Evolutionary conservation across 2,113 vertebrate genomes (phyloP).

Genomic region (Toxostoma redivivum): DNA sequence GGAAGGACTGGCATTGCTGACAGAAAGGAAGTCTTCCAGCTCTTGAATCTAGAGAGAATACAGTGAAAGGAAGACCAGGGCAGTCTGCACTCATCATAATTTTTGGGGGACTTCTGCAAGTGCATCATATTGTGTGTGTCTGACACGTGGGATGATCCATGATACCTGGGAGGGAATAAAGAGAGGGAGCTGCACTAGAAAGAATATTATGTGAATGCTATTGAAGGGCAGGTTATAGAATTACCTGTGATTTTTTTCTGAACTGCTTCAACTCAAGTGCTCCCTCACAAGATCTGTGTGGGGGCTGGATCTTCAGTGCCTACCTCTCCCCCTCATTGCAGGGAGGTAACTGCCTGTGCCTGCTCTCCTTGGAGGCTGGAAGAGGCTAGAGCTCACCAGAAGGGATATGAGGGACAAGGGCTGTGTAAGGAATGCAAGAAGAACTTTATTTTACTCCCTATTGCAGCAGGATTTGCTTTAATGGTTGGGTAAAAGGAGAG

Average conservation of each 20-base stretch:
- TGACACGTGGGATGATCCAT: accelerated
- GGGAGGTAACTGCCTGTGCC: neutral
- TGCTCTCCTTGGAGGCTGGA: neutral
- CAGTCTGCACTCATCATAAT: neutral
- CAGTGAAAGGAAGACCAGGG: neutral
- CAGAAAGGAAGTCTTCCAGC: neutral
- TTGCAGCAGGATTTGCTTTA: neutral
- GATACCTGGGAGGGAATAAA: neutral
- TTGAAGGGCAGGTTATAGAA: neutral
- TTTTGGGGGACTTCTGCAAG: neutral
- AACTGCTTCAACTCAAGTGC: neutral
- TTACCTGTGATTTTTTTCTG: neutral
- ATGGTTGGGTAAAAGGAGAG: neutral
- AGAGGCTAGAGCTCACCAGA: neutral
- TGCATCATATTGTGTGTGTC: neutral
- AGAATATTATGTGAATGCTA: neutral
- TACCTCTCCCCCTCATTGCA: neutral
- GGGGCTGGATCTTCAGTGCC: neutral
- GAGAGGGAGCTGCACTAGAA: neutral
- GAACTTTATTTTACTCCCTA: neutral
- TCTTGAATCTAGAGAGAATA: neutral
- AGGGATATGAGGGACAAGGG: neutral
- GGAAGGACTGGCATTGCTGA: neutral
- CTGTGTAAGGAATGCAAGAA: neutral
- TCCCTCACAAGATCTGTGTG: neutral